Evolutionary conservation across 1,140 invertebrate species (phyloP).

Genomic region (Nautilus pompilius): DNA sequence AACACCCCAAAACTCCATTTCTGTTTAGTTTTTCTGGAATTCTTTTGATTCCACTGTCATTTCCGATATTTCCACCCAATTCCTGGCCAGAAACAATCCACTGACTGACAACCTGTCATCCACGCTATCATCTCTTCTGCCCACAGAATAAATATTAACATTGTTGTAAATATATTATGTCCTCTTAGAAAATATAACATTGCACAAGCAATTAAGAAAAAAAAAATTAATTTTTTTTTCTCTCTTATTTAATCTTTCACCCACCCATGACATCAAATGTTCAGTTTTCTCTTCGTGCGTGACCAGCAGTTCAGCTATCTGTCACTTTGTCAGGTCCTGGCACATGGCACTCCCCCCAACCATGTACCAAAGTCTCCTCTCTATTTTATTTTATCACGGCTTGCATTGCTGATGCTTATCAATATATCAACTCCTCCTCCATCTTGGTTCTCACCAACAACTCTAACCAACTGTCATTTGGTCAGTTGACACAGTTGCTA

Average conservation of each 20-base stretch:
- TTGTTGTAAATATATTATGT: conserved; percentile 1
- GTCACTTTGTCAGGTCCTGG: neutral
- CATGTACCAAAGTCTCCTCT: neutral
- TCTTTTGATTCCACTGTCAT: too few species aligned
- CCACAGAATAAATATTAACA: too few species aligned
- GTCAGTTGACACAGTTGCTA: neutral
- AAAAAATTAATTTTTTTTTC: neutral
- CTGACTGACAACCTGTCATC: too few species aligned
- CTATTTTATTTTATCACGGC: neutral
- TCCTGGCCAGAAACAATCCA: too few species aligned
- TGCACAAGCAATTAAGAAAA: neutral
- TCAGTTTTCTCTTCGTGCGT: neutral
- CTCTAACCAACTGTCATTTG: neutral
- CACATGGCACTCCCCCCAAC: neutral
- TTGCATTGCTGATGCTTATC: conserved; percentile 4
- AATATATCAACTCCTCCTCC: neutral
- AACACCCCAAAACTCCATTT: too few species aligned
- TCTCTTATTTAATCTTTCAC: neutral
- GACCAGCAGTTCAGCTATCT: neutral
- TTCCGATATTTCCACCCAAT: too few species aligned
- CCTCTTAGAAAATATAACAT: neutral
- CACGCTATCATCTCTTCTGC: too few species aligned
- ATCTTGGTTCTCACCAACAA: neutral
- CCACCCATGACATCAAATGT: neutral
- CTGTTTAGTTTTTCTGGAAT: too few species aligned